Percentiles rank a stretch among this genome's conserved stretches.
These are phyloP conservation scores for Sitobion miscanthi DNA, from an alignment of 1,140 invertebrate genomes.

Conservation along the genomic window DNA sequence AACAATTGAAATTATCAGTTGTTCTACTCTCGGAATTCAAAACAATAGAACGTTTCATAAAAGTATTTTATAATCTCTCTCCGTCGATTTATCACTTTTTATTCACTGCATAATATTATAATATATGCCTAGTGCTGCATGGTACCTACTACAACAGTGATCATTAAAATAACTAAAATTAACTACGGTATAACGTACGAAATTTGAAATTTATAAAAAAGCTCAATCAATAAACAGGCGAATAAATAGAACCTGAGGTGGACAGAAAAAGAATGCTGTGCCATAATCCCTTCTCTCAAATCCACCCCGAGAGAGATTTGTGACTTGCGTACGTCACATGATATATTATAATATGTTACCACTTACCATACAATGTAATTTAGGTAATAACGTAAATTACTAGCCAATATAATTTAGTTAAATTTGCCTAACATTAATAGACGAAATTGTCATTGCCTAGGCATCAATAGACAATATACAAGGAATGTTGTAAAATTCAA, in stretches of 20 bases:
- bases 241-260: not conserved
- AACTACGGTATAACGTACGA: not conserved
- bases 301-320: not conserved
- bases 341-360: no score
- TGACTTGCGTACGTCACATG: not conserved
- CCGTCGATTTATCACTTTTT: not conserved
- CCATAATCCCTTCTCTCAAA: not conserved
- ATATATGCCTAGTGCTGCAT: no score
- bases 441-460: no score
- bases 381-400: no score
- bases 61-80: not conserved
- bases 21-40: not conserved
- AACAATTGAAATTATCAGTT: not conserved
- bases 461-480: no score
- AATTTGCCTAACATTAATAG: no score
- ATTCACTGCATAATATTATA: no score
- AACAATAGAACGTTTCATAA: not conserved
- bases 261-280: not conserved
- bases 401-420: no score
- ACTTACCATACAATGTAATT: no score
- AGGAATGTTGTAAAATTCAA: no score
- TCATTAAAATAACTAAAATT: not conserved
- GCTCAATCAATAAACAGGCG: not conserved
- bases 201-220: not conserved
- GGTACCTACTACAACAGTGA: no score